phyloP scores from a whole-genome alignment of 2,888 invertebrate species.

The Thymelicus sylvestris region DNA sequence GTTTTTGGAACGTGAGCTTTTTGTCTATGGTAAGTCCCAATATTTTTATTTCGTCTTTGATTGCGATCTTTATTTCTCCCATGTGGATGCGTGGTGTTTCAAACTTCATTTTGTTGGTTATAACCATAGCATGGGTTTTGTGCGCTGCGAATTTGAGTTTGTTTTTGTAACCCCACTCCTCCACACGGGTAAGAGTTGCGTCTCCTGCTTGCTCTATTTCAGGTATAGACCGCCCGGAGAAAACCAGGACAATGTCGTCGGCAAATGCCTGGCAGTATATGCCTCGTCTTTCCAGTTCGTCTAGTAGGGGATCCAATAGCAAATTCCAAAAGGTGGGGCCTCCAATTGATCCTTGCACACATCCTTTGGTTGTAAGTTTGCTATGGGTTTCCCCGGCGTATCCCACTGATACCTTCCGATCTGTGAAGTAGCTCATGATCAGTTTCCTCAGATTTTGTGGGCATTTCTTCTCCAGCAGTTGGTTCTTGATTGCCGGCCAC shows the following conservation, averaged over 20 bases:
- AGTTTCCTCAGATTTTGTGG: not conserved
- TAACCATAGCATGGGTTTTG: not conserved
- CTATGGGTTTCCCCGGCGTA: no score
- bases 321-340: constrained; percentile 16
- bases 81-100: no score
- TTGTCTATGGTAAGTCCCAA: no score
- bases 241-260: not conserved
- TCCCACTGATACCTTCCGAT: no score
- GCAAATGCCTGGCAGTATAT: not conserved
- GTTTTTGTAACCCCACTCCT: constrained; percentile 1
- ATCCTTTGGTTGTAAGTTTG: no score
- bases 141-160: constrained; percentile 8
- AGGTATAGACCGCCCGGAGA: not conserved
- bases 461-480: not conserved
- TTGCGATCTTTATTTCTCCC: no score
- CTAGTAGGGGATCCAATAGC: constrained; percentile 7
- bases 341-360: not conserved
- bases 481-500: constrained; percentile 15
- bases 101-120: no score
- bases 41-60: no score
- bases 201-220: not conserved
- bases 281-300: not conserved
- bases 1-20: no score
- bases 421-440: no score
- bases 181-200: not conserved